These are phyloP conservation scores for Gorsachius goisagi DNA, from an alignment of 2,113 vertebrate species.

Conservation along the genomic window DNA sequence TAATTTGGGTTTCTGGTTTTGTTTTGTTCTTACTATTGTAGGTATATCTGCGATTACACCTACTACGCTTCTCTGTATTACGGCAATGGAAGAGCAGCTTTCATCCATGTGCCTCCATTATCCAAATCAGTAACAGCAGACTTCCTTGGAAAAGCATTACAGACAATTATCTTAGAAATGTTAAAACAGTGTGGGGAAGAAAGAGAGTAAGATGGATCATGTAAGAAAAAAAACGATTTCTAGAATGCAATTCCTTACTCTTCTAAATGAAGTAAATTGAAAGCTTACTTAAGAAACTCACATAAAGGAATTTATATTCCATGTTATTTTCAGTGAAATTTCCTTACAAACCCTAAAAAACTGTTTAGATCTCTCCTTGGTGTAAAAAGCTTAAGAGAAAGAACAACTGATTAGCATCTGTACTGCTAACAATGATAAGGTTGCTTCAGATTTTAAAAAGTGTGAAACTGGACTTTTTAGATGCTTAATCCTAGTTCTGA, in stretches of 20 bases:
- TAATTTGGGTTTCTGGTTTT: neutral
- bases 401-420: neutral
- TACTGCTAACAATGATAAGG: neutral
- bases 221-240: neutral
- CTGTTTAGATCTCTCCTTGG: neutral
- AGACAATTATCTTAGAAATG: slow-evolving; percentile 73
- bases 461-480: neutral
- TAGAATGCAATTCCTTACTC: neutral
- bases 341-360: neutral
- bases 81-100: slow-evolving; percentile 70
- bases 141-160: slow-evolving; percentile 74
- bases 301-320: neutral
- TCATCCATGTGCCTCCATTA: slow-evolving; percentile 79
- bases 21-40: slow-evolving; percentile 24
- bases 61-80: slow-evolving; percentile 81
- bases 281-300: neutral
- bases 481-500: neutral
- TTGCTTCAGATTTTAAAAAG: neutral
- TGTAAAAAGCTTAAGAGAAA: neutral
- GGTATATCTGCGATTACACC: slow-evolving; percentile 85
- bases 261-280: neutral
- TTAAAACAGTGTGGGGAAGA: slow-evolving; percentile 57
- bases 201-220: neutral
- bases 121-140: slow-evolving; percentile 59
- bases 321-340: neutral